Conservation (phyloP, 2,888 invertebrate species). For the Caenorhabditis sp. region DNA sequence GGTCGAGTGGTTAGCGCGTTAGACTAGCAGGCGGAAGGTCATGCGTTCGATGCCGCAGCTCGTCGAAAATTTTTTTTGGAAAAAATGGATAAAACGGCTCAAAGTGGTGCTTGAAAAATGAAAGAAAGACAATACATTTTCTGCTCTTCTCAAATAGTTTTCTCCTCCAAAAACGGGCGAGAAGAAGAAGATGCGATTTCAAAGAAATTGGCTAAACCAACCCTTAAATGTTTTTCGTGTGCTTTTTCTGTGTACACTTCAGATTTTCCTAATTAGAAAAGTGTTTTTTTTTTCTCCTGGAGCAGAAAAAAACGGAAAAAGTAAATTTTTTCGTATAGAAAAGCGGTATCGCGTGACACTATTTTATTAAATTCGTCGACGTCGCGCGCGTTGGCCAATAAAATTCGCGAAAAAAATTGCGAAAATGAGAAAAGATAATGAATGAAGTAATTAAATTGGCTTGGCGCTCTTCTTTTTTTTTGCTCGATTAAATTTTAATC, state of each 20-base stretch:
- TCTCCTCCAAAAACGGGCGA: constrained; percentile 3
- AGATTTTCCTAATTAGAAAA: background rate
- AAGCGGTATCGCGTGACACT: no score
- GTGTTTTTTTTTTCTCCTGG: background rate
- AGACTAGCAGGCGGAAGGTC: background rate
- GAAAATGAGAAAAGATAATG: background rate
- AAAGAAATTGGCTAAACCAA: background rate
- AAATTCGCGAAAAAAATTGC: background rate
- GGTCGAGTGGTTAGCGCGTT: background rate
- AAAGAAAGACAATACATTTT: constrained; percentile 5
- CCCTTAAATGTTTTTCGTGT: background rate
- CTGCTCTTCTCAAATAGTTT: background rate
- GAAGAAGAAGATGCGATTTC: background rate
- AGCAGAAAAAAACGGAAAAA: no score
- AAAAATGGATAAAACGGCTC: background rate
- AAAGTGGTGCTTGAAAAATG: constrained; percentile 1
- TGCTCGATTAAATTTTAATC: constrained; percentile 21
- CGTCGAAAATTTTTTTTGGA: background rate
- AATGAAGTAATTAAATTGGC: background rate
- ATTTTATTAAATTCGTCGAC: no score
- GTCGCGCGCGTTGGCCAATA: no score
- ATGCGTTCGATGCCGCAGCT: background rate
- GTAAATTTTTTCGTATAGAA: no score
- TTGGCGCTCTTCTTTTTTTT: background rate
- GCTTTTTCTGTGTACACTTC: constrained; percentile 1